Base-by-base conservation (phyloP, 2,797 vertebrate genomes). In the Lutjanus argentimaculatus region DNA sequence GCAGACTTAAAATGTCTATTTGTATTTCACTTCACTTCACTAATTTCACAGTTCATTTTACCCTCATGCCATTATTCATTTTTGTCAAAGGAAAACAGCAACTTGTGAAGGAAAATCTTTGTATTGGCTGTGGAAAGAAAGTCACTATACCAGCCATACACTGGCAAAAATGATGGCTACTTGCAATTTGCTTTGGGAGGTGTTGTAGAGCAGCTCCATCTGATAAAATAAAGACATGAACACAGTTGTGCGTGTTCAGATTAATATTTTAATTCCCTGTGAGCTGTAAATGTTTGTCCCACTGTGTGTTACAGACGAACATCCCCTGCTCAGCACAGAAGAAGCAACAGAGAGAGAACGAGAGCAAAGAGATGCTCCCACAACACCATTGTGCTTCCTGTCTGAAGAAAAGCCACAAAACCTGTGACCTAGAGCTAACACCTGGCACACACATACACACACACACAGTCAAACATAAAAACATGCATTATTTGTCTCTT, bases 391-490 rank as follows among this genome's bases (percentile, higher is more conserved):
- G 49, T 3, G 51, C 84, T 93, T 95, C 93, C 93, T 94, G 92
- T 91, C 14, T 79, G 76, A 88, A 82, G 48, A 61, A 56, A 91
- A 89, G 79, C 90, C 92, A 91, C 92, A 94, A 68, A 89, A 84
- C 85, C 91, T 89, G 84, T 85, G 86, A 94, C 91, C 93, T 82
- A 90, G 53, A 84, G 81, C 48, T 2, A 77, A 86, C 95, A 96
- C 93, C 95, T 95, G 95, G 78, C 57, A 62, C 56, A 43, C 72
- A 70, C 67, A 45, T 48, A 64, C 25, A 68, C 25, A 59, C 78
- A 58, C 63, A 82, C 75, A 84, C 22, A 84, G 19, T 51, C 49
- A 84, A 67, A 76, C 22, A 57, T 10, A 51, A 45, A 49, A 17
- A 73, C 49, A 52, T 3, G n/a, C 66, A 81, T 40, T 36, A 16